Evolutionary conservation across 2,888 invertebrate species (phyloP).

Genomic region (Tachina grossa): DNA sequence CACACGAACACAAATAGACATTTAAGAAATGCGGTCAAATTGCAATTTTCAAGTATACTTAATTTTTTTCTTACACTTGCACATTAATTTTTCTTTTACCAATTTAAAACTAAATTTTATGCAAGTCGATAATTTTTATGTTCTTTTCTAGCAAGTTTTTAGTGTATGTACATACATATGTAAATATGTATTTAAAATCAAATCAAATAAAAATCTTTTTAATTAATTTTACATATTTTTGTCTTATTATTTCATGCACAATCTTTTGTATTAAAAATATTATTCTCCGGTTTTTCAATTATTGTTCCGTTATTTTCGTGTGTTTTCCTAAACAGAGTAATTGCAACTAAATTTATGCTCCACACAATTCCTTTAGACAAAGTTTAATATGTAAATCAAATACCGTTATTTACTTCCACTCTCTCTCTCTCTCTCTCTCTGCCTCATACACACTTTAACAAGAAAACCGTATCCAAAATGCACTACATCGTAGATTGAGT

Average conservation of each 20-base stretch:
- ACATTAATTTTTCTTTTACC: slow-evolving; percentile 23
- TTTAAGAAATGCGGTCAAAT: slow-evolving; percentile 69
- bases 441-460: background rate
- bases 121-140: background rate
- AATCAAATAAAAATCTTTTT: slow-evolving; percentile 1
- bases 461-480: slow-evolving; percentile 27
- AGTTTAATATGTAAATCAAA: slow-evolving; percentile 28
- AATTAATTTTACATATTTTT: slow-evolving; percentile 12
- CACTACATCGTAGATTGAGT: slow-evolving; percentile 25
- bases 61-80: slow-evolving; percentile 33
- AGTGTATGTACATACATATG: background rate
- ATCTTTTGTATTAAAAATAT: slow-evolving; percentile 13
- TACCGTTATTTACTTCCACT: slow-evolving; percentile 54
- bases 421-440: slow-evolving; percentile 8
- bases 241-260: slow-evolving; percentile 39
- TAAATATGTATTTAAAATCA: slow-evolving; percentile 7
- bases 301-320: slow-evolving; percentile 75
- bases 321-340: slow-evolving; percentile 77
- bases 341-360: slow-evolving; percentile 77
- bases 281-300: slow-evolving; percentile 25
- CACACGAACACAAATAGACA: slow-evolving; percentile 40
- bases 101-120: slow-evolving; percentile 2
- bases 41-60: slow-evolving; percentile 70
- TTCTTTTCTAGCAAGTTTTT: slow-evolving; percentile 25
- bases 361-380: slow-evolving; percentile 55